phyloP scores from a whole-genome alignment of 35 echinoderm and acorn worm genomes.

The Hemicentrotus pulcherrimus region DNA sequence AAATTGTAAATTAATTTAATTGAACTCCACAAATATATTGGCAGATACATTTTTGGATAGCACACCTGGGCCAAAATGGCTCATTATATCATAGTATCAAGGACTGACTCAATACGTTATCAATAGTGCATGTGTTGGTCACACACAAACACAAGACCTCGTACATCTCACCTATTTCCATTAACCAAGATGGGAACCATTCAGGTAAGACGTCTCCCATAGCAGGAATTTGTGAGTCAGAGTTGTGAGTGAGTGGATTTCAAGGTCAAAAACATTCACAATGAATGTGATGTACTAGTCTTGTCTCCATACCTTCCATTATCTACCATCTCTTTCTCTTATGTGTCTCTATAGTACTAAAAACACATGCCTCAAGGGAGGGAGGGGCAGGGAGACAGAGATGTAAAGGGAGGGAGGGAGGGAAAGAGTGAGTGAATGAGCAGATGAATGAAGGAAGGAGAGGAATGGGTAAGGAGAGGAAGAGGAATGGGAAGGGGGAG shows the following conservation, averaged over 20 bases:
- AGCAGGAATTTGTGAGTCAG: not conserved
- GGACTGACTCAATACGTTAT: not conserved
- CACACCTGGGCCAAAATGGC: not conserved
- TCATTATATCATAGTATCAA: not conserved
- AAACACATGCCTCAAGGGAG: not conserved
- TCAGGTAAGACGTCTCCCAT: not conserved
- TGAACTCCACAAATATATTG: too few species aligned
- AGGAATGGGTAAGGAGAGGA: not conserved
- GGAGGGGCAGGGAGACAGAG: not conserved
- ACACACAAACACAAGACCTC: not conserved
- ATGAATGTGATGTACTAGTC: not conserved
- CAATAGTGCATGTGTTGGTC: not conserved
- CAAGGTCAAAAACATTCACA: not conserved
- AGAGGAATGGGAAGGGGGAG: not conserved
- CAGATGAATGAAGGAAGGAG: not conserved
- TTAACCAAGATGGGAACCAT: not conserved
- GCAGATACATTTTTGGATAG: too few species aligned
- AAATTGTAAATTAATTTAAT: too few species aligned
- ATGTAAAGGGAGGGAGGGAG: not conserved
- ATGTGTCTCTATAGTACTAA: not conserved
- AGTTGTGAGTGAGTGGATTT: conserved; percentile 10
- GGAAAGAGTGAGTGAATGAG: not conserved
- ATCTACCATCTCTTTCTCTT: too few species aligned
- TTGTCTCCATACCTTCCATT: not conserved
- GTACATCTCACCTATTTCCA: not conserved